These are phyloP conservation scores for Ennomos fuscantarius DNA, from an alignment of 2,888 invertebrate genomes.

Conservation along the genomic window DNA sequence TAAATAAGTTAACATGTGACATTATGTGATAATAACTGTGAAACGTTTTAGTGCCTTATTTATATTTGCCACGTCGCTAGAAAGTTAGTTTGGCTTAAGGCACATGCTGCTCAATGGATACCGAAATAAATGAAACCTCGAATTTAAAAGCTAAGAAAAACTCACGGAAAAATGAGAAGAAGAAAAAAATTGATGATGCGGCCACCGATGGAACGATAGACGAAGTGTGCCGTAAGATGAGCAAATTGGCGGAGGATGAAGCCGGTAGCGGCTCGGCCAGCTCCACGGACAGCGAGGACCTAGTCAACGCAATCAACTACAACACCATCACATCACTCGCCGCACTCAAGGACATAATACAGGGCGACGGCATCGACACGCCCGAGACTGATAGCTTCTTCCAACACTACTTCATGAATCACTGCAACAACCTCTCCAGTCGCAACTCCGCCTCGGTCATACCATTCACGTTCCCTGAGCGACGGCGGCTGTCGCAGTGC, in stretches of 20 bases:
- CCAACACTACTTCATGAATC: conserved; percentile 90
- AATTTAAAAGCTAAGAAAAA: conserved; percentile 62
- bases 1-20: conserved; percentile 69
- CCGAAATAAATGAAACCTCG: conserved; percentile 56
- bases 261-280: conserved; percentile 63
- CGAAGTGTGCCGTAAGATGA: conserved; percentile 56
- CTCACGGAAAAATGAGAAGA: conserved; percentile 72
- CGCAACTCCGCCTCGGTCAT: conserved; percentile 73
- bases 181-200: conserved; percentile 64
- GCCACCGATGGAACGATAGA: conserved; percentile 48
- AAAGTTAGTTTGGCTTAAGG: conserved; percentile 45
- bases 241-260: conserved; percentile 51
- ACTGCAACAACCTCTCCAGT: conserved; percentile 89
- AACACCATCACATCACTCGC: conserved; percentile 89
- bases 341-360: conserved; percentile 88
- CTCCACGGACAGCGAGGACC: conserved; percentile 87
- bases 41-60: conserved; percentile 52
- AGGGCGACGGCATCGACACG: conserved; percentile 84
- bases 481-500: conserved; percentile 91
- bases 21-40: conserved; percentile 58
- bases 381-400: conserved; percentile 87
- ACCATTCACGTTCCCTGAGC: conserved; percentile 83
- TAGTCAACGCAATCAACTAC: conserved; percentile 88
- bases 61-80: conserved; percentile 48
- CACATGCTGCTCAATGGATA: conserved; percentile 79